These are phyloP conservation scores for Drosophila acutilabella DNA, from an alignment of 2,888 invertebrate species.

Conservation along the genomic window DNA sequence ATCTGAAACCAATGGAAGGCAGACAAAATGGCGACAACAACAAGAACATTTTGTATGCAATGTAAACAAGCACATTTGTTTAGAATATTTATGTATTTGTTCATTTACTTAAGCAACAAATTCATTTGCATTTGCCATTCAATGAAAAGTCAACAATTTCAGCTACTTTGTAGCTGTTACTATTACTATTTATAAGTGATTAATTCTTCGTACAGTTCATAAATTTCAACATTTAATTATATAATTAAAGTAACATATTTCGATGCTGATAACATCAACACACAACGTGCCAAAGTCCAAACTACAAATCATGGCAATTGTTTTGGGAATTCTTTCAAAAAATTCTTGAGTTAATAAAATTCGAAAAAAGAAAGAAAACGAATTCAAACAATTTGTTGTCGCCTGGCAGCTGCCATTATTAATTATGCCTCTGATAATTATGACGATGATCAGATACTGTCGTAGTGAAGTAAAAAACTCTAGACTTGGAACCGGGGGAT, in stretches of 20 bases:
- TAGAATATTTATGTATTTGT: constrained; percentile 69
- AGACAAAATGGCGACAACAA: constrained; percentile 72
- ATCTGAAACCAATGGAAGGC: constrained; percentile 50
- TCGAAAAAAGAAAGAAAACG: constrained; percentile 5
- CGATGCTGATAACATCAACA: not conserved
- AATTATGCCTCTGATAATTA: constrained; percentile 24
- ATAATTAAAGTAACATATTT: constrained; percentile 9
- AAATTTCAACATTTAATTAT: not conserved
- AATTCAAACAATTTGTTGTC: constrained; percentile 27
- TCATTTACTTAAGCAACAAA: constrained; percentile 49
- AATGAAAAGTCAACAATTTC: constrained; percentile 17
- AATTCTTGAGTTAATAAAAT: not conserved
- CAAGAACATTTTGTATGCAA: constrained; percentile 57
- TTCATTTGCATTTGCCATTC: constrained; percentile 55
- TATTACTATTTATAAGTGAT: not conserved
- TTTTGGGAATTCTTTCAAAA: constrained; percentile 23
- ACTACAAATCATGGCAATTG: constrained; percentile 20
- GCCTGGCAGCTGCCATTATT: constrained; percentile 29
- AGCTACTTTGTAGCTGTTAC: constrained; percentile 6
- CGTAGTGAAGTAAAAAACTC: constrained; percentile 10
- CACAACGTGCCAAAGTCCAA: constrained; percentile 4
- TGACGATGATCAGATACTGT: constrained; percentile 43
- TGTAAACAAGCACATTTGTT: constrained; percentile 71
- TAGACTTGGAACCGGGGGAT: constrained; percentile 3
- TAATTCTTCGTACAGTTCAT: not conserved